Evolutionary conservation across 2,888 invertebrate genomes (phyloP).

Genomic region (Itoplectis maculator): DNA sequence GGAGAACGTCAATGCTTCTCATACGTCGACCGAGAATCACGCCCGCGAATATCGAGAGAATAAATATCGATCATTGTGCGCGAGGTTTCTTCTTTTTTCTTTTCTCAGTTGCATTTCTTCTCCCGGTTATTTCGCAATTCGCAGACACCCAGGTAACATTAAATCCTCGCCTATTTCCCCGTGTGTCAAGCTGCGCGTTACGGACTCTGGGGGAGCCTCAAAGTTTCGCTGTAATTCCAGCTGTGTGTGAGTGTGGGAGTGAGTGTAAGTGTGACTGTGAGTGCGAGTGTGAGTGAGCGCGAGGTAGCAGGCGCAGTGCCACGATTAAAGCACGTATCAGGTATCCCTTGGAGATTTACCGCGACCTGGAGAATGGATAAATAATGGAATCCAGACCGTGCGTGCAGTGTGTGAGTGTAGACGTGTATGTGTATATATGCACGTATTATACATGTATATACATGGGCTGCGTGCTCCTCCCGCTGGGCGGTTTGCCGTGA

Average conservation of each 20-base stretch:
- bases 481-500: not conserved
- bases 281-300: no score
- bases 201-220: no score
- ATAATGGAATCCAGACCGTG: constrained; percentile 76
- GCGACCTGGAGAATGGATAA: constrained; percentile 79
- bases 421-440: not conserved
- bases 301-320: constrained; percentile 63
- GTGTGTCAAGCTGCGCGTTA: no score
- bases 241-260: no score
- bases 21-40: not conserved
- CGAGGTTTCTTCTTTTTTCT: no score
- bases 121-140: no score
- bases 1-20: not conserved
- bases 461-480: no score
- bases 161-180: no score
- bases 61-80: no score
- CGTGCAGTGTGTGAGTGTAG: not conserved
- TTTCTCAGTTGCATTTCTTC: no score
- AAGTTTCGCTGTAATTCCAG: not conserved
- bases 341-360: constrained; percentile 77
- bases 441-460: constrained; percentile 6
- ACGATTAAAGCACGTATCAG: constrained; percentile 80
- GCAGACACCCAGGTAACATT: no score
- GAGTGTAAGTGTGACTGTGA: no score
- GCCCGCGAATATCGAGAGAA: not conserved